phyloP scores from a whole-genome alignment of 2,113 vertebrate species.

The Naja naja region DNA sequence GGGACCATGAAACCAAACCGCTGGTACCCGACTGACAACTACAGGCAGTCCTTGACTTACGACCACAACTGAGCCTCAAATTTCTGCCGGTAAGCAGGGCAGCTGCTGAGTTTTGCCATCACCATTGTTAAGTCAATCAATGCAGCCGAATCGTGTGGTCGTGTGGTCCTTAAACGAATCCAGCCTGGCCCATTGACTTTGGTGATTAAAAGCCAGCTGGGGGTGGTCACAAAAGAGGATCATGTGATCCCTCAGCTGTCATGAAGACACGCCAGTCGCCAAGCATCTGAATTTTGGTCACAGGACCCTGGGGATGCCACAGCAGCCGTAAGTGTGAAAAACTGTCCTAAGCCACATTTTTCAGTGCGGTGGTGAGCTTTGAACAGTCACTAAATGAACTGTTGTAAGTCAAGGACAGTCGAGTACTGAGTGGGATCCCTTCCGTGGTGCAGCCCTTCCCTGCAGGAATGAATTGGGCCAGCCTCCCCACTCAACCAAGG shows the following conservation, averaged over 20 bases:
- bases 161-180: background rate
- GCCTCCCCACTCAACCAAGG: background rate
- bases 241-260: background rate
- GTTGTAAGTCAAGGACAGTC: background rate
- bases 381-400: background rate
- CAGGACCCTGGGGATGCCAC: no score
- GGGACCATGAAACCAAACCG: background rate
- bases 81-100: background rate
- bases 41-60: background rate
- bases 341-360: background rate
- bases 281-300: background rate
- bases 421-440: background rate
- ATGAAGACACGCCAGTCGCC: background rate
- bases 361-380: background rate
- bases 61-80: background rate
- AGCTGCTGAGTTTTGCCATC: background rate
- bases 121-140: background rate
- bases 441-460: background rate
- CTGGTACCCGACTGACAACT: background rate
- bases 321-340: background rate
- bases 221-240: background rate
- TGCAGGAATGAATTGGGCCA: background rate
- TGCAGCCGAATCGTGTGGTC: background rate
- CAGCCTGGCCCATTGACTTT: no score
- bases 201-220: background rate